A percentile compares a stretch with the other conserved stretches of the same genome.
These are phyloP conservation scores for Pipistrellus kuhlii DNA, from an alignment of 2,797 vertebrate genomes.

Conservation along the genomic window DNA sequence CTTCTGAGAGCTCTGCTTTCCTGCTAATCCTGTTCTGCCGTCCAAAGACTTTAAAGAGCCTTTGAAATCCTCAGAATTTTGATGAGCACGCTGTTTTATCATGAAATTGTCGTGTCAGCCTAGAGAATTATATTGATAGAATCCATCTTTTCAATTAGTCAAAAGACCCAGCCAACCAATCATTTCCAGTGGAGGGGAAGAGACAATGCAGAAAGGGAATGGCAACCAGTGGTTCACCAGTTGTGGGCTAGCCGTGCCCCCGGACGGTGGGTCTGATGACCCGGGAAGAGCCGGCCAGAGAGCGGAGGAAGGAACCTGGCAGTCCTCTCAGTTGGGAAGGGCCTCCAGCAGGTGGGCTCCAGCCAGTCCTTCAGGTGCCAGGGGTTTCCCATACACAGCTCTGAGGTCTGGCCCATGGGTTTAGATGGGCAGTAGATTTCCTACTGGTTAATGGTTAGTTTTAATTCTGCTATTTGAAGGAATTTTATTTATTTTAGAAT, in stretches of 20 bases:
- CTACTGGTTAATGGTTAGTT: neutral
- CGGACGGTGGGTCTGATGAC: neutral
- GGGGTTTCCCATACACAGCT: too few relatives aligned
- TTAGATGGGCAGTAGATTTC: neutral
- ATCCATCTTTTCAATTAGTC: neutral
- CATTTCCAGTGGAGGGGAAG: neutral
- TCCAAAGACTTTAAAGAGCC: conserved; percentile 10
- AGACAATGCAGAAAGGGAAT: neutral
- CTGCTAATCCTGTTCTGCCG: neutral
- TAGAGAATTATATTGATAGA: conserved; percentile 2
- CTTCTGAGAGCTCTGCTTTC: conserved; percentile 1
- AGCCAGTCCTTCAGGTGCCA: neutral
- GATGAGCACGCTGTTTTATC: conserved; percentile 1
- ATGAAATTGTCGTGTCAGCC: neutral
- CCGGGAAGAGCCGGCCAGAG: neutral
- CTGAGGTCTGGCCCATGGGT: neutral
- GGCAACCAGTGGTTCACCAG: neutral
- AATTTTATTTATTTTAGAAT: neutral
- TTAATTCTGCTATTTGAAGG: neutral
- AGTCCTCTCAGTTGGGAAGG: neutral
- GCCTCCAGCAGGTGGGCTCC: neutral
- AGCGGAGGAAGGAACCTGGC: neutral
- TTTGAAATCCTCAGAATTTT: conserved; percentile 32
- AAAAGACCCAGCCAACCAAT: neutral
- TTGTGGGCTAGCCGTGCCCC: neutral